Percentiles rank a stretch among this genome's conserved stretches.
Evolutionary conservation across 2,797 vertebrate species (phyloP).

Genomic region (Cossypha heuglini): DNA sequence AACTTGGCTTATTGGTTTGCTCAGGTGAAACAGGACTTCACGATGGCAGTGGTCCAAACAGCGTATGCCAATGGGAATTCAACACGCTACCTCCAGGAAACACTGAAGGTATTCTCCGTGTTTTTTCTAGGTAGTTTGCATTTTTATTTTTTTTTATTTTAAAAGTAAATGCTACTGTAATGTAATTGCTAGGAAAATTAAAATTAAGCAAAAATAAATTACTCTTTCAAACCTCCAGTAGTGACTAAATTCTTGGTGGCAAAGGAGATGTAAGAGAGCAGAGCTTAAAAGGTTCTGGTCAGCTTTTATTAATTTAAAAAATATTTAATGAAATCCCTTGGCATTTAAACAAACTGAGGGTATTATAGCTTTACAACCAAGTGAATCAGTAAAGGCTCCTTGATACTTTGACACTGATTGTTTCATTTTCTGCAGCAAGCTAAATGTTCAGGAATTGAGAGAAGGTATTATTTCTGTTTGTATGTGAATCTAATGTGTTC

Average conservation of each 20-base stretch:
- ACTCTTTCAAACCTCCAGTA: neutral
- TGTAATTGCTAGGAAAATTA: neutral
- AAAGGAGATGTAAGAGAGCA: neutral
- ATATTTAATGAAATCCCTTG: neutral
- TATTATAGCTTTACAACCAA: neutral
- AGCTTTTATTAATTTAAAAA: neutral
- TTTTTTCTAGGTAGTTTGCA: neutral
- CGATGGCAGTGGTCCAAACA: slow-evolving; percentile 91
- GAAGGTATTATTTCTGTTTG: neutral
- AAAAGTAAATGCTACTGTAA: neutral
- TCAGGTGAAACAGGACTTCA: slow-evolving; percentile 83
- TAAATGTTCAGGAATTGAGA: neutral
- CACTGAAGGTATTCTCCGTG: slow-evolving; percentile 83
- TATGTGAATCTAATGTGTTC: neutral
- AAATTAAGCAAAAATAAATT: neutral
- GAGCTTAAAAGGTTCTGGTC: neutral
- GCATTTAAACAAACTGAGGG: neutral
- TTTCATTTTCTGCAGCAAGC: neutral
- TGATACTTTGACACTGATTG: neutral
- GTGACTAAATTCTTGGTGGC: neutral
- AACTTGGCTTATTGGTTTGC: neutral
- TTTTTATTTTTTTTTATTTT: neutral
- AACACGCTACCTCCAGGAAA: slow-evolving; percentile 87
- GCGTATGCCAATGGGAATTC: slow-evolving; percentile 96
- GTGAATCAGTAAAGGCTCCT: neutral